Evolutionary conservation across 2,113 vertebrate genomes (phyloP).

Genomic region (Crotalus viridis): DNA sequence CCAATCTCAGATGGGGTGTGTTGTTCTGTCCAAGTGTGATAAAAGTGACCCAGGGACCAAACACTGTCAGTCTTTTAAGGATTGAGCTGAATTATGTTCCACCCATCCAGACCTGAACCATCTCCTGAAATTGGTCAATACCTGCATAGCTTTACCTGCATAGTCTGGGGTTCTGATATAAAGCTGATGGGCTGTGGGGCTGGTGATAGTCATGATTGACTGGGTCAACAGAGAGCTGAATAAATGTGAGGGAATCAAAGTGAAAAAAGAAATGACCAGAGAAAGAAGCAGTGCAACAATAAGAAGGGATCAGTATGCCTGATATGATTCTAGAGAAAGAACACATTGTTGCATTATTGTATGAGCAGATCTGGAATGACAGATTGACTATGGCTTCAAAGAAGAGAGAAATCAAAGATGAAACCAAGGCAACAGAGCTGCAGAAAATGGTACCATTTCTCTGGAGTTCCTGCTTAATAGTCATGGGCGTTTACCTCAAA

Average conservation of each 20-base stretch:
- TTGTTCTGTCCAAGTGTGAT: not conserved
- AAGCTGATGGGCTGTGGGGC: not conserved
- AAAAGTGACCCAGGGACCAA: not conserved
- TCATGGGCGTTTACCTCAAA: constrained; percentile 42
- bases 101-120: not conserved
- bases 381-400: not conserved
- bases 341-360: not conserved
- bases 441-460: not conserved
- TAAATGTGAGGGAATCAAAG: not conserved
- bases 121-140: not conserved
- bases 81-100: not conserved
- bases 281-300: not conserved
- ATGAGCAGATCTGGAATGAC: not conserved
- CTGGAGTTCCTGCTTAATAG: constrained; percentile 26
- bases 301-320: not conserved
- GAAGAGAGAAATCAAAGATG: not conserved
- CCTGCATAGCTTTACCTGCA: not conserved
- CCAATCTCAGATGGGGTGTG: not conserved
- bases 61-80: not conserved
- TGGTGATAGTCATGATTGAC: not conserved
- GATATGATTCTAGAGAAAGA: not conserved
- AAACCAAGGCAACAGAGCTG: not conserved
- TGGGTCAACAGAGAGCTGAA: not conserved
- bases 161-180: not conserved
- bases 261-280: not conserved